These are phyloP conservation scores for Nixonia krombeini DNA, from an alignment of 1,140 invertebrate species.

Conservation along the genomic window DNA sequence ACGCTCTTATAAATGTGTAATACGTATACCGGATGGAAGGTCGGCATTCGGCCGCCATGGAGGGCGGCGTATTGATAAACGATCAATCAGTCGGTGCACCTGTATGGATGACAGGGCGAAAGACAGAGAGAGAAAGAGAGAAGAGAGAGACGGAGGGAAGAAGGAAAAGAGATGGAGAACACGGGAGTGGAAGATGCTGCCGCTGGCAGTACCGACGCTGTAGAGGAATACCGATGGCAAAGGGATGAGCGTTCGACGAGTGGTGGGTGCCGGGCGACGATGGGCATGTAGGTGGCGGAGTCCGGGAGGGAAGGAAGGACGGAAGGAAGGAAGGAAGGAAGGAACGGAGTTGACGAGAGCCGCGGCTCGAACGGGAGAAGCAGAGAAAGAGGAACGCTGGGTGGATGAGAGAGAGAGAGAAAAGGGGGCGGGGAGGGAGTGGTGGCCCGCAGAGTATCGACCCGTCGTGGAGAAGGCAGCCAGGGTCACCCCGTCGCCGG, in stretches of 20 bases:
- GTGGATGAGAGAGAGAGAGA: conserved; percentile 20
- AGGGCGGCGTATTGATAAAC: conserved; percentile 63
- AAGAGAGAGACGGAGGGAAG: conserved; percentile 5
- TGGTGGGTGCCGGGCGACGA: conserved; percentile 48
- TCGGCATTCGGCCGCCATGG: conserved; percentile 38
- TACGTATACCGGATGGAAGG: too few relatives aligned
- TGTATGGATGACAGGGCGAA: too few relatives aligned
- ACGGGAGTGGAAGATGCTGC: background rate
- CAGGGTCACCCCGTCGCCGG: conserved; percentile 62
- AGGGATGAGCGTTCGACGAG: conserved; percentile 35
- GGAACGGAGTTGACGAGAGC: too few relatives aligned
- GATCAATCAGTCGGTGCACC: conserved; percentile 65
- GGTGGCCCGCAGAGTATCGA: conserved; percentile 70
- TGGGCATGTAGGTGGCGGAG: conserved; percentile 54
- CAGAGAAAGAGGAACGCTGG: conserved; percentile 39
- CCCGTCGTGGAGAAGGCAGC: conserved; percentile 52
- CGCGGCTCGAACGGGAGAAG: conserved; percentile 21
- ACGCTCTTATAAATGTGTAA: conserved; percentile 63
- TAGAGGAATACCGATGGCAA: conserved; percentile 39
- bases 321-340: conserved; percentile 39
- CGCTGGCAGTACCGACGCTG: conserved; percentile 5
- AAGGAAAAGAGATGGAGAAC: conserved; percentile 7
- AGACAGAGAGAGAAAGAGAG: too few relatives aligned
- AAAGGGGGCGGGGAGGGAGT: conserved; percentile 35
- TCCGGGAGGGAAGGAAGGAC: conserved; percentile 36